Evolutionary conservation across 2,797 vertebrate genomes (phyloP).

Genomic region (Huso huso): DNA sequence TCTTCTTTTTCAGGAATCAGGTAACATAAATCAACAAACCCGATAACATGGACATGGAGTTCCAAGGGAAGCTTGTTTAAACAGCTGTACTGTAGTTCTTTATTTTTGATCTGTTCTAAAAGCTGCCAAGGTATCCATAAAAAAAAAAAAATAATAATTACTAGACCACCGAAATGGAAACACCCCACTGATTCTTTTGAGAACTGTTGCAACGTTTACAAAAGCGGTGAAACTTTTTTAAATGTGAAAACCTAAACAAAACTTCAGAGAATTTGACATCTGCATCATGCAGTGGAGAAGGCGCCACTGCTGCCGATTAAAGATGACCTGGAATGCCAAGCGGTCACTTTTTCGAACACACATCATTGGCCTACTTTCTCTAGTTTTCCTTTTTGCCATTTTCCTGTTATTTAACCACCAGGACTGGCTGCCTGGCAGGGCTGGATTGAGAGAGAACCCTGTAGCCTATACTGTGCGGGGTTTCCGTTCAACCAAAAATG

Average conservation of each 20-base stretch:
- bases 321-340: constrained; percentile 90
- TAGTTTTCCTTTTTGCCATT: constrained; percentile 70
- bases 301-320: constrained; percentile 88
- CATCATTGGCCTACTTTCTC: constrained; percentile 64
- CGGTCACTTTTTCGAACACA: constrained; percentile 78
- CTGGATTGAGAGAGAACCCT: constrained; percentile 64
- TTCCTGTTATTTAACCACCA: constrained; percentile 75
- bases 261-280: constrained; percentile 31
- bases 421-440: constrained; percentile 66
- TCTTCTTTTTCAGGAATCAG: too few species aligned
- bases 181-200: constrained; percentile 4
- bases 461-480: constrained; percentile 72
- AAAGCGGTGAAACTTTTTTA: constrained; percentile 59
- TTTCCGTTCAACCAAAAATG: constrained; percentile 54
- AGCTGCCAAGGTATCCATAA: too few species aligned
- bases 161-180: constrained; percentile 36
- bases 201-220: constrained; percentile 10
- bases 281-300: constrained; percentile 97
- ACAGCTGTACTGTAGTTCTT: too few species aligned
- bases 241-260: constrained; percentile 35
- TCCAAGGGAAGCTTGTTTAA: too few species aligned
- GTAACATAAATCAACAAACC: too few species aligned
- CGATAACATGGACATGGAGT: too few species aligned
- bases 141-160: constrained; percentile 36
- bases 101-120: too few species aligned